phyloP scores from a whole-genome alignment of 2,797 vertebrate species.

The Anabas testudineus region DNA sequence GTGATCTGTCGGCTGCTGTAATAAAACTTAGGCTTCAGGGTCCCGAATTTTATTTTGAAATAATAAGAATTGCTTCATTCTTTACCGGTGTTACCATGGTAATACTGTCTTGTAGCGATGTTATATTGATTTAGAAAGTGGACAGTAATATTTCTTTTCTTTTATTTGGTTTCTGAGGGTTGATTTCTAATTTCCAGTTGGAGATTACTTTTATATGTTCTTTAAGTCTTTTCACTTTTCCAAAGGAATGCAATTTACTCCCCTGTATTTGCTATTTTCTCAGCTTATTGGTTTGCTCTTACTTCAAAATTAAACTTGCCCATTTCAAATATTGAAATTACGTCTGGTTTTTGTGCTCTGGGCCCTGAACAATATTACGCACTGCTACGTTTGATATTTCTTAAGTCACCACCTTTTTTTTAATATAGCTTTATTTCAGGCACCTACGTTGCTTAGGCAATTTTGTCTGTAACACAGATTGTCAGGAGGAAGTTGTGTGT shows the following conservation, averaged over 20 bases:
- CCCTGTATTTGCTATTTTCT: conserved; percentile 93
- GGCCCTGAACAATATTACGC: conserved; percentile 93
- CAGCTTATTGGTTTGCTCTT: conserved; percentile 98
- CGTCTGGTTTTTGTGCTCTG: conserved; percentile 92
- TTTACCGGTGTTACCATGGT: conserved; percentile 99
- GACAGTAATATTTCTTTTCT: conserved; percentile 99
- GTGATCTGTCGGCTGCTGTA: conserved; percentile 95
- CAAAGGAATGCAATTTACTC: conserved; percentile 96
- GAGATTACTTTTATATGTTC: conserved; percentile 99
- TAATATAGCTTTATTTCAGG: conserved; percentile 67
- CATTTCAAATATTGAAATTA: conserved; percentile 99
- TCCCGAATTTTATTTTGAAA: conserved; percentile 99
- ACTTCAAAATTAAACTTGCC: conserved; percentile 99
- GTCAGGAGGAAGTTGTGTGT: conserved; percentile 19
- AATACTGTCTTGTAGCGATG: conserved; percentile 97
- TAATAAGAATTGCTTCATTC: conserved; percentile 99
- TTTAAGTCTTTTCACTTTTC: conserved; percentile 96
- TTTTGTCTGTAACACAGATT: conserved; percentile 32
- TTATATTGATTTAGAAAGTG: conserved; percentile 99
- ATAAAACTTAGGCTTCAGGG: conserved; percentile 99
- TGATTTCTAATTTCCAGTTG: conserved; percentile 99
- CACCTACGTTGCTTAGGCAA: conserved; percentile 43
- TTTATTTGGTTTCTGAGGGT: conserved; percentile 98
- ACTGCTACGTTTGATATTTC: conserved; percentile 80
- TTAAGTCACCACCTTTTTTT: conserved; percentile 78